Base-by-base conservation (phyloP, 1,140 invertebrate species). In the Antheraea mylitta region DNA sequence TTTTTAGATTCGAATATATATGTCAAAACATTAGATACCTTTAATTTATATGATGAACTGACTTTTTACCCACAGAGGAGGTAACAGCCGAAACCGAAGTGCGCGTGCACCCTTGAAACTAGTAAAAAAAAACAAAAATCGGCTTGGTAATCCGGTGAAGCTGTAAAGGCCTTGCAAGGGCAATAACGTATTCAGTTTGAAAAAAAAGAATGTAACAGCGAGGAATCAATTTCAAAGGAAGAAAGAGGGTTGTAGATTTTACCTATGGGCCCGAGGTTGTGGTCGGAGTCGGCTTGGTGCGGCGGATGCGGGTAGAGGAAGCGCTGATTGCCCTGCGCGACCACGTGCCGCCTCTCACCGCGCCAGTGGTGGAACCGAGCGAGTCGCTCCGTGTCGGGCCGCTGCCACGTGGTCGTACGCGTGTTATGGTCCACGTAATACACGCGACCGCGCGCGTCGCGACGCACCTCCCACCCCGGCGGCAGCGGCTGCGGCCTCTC, bases 381-480 rank as follows among this genome's bases (percentile, higher is more conserved):
- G 67, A 98, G 89, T 59, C 98, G 96, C 92, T 99, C 98, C 18
- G 96, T 96, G 81, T 98, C 99, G 48, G 99, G 99, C 67, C 98
- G 94, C 90, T 99, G 99, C 99, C 99, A 99, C 7, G 99, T 99
- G 18, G 99, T 99, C 64, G 97, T 98, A 73, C 98, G 93, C 18
- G 98, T 99, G 92, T 99, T 99, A 92, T 99, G 99, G 93, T 99
- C 99, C 36, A 99, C 98, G 92, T 99, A 99, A 92, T 99, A 99
- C 64, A 99, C 98, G 69, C 99, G 94, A 0, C 99, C 99, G 69
- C 98, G 94, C 6, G 95, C 95, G 93, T 99, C 99, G 70, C 98
- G 94, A 70, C 98, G 93, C 87, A 98, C 96, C 93, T 99, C 99
- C 99, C 99, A 99, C n/a, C 98, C 98, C 16, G 95, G 93, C 7